A percentile compares a stretch with the other conserved stretches of the same genome.
phyloP scores from a whole-genome alignment of 2,888 invertebrate species.

The Pegoplata infirma region DNA sequence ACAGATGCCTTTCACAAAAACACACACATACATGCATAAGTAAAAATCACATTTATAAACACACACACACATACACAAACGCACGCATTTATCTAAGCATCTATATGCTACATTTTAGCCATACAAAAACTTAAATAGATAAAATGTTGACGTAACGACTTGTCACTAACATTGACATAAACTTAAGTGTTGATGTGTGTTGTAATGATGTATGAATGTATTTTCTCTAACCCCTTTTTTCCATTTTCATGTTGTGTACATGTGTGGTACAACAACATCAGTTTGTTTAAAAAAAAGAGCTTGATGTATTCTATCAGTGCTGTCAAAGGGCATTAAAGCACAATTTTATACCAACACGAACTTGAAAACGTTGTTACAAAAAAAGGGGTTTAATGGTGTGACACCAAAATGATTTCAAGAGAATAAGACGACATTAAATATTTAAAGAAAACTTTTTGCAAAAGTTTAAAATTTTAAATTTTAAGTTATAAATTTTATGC shows the following conservation, averaged over 20 bases:
- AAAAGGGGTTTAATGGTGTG: conserved; percentile 38
- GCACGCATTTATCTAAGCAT: neutral
- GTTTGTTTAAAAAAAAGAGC: neutral
- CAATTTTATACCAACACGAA: conserved; percentile 13
- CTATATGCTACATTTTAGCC: neutral
- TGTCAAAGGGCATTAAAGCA: conserved; percentile 37
- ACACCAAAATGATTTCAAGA: conserved; percentile 48
- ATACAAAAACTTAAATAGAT: conserved; percentile 18
- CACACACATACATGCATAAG: neutral
- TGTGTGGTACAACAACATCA: neutral
- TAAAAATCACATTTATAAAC: neutral
- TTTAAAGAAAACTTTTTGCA: neutral
- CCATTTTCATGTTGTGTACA: neutral
- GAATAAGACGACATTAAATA: too few relatives aligned
- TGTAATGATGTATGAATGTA: conserved; percentile 22
- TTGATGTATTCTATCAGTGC: conserved; percentile 19
- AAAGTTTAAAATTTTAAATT: too few relatives aligned
- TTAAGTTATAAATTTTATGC: too few relatives aligned
- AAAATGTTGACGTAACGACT: conserved; percentile 50
- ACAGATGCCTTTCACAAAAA: neutral
- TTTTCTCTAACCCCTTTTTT: neutral
- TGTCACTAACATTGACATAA: conserved; percentile 50
- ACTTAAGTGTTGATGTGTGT: conserved; percentile 26
- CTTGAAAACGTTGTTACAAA: conserved; percentile 10
- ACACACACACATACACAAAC: neutral